These are phyloP conservation scores for Sylvicola fuscatus DNA, from an alignment of 2,888 invertebrate genomes.

Conservation along the genomic window DNA sequence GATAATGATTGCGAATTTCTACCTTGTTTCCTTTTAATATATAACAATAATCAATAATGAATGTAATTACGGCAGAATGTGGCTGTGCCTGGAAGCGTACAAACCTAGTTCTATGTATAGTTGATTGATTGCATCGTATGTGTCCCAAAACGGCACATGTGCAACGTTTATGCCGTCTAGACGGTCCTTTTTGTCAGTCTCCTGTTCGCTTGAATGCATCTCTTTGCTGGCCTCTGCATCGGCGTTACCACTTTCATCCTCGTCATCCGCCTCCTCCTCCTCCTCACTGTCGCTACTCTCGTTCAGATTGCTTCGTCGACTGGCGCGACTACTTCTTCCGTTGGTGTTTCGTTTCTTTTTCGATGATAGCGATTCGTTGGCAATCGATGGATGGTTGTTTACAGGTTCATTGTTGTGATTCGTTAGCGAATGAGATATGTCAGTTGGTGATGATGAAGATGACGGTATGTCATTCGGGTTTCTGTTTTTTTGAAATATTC, in stretches of 20 bases:
- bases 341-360: neutral
- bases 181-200: constrained; percentile 6
- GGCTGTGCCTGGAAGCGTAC: constrained; percentile 12
- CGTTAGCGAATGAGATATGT: constrained; percentile 9
- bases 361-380: neutral
- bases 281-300: constrained; percentile 4
- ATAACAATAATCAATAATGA: constrained; percentile 12
- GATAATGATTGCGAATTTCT: constrained; percentile 74
- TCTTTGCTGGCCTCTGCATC: constrained; percentile 8
- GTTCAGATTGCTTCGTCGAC: neutral
- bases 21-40: constrained; percentile 38
- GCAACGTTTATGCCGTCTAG: constrained; percentile 12
- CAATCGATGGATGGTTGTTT: neutral
- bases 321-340: neutral
- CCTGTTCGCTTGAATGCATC: constrained; percentile 6
- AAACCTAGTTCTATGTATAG: constrained; percentile 63
- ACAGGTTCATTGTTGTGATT: constrained; percentile 4
- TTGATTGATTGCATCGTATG: constrained; percentile 78
- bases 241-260: constrained; percentile 5
- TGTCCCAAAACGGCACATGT: constrained; percentile 65
- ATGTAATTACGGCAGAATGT: neutral
- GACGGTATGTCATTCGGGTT: constrained; percentile 38
- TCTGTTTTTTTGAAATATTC: constrained; percentile 25
- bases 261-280: constrained; percentile 7
- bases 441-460: constrained; percentile 13